Evolutionary conservation across 2,113 vertebrate species (phyloP).

Genomic region (Cyprinodon brontotheroides): DNA sequence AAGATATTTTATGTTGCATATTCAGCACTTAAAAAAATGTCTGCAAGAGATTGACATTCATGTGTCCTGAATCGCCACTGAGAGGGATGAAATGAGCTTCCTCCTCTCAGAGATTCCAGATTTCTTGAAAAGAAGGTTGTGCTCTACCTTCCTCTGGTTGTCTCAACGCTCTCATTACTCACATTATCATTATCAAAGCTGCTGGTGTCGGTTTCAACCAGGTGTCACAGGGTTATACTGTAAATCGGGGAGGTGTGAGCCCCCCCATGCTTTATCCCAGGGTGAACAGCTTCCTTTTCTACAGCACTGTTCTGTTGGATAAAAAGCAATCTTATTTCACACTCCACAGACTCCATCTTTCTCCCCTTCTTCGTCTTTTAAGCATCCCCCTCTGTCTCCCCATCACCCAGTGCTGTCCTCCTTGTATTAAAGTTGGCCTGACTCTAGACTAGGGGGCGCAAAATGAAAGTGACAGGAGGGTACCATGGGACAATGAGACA

Average conservation of each 20-base stretch:
- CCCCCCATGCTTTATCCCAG: constrained; percentile 63
- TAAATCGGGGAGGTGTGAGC: constrained; percentile 55
- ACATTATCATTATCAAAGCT: constrained; percentile 75
- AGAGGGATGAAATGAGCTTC: constrained; percentile 52
- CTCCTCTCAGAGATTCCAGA: constrained; percentile 43
- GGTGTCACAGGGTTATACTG: constrained; percentile 67
- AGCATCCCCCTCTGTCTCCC: constrained; percentile 50
- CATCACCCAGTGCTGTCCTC: constrained; percentile 72
- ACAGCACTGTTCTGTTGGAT: constrained; percentile 75
- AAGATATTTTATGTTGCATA: constrained; percentile 49
- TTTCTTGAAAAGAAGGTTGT: constrained; percentile 41
- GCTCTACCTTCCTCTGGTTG: constrained; percentile 52
- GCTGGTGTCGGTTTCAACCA: constrained; percentile 79
- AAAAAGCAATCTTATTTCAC: constrained; percentile 86
- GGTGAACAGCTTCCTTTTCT: constrained; percentile 79
- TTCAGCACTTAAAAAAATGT: constrained; percentile 46
- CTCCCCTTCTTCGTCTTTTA: constrained; percentile 66
- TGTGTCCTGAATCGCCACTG: constrained; percentile 48
- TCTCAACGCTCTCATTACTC: constrained; percentile 72
- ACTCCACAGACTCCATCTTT: constrained; percentile 81
- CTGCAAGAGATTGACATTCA: constrained; percentile 24
- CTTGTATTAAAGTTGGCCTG: constrained; percentile 83
- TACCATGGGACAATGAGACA: constrained; percentile 82
- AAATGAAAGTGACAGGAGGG: constrained; percentile 87
- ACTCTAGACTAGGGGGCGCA: constrained; percentile 78